Base-by-base conservation (phyloP, 2,113 vertebrate genomes). In the Platysteira castanea region DNA sequence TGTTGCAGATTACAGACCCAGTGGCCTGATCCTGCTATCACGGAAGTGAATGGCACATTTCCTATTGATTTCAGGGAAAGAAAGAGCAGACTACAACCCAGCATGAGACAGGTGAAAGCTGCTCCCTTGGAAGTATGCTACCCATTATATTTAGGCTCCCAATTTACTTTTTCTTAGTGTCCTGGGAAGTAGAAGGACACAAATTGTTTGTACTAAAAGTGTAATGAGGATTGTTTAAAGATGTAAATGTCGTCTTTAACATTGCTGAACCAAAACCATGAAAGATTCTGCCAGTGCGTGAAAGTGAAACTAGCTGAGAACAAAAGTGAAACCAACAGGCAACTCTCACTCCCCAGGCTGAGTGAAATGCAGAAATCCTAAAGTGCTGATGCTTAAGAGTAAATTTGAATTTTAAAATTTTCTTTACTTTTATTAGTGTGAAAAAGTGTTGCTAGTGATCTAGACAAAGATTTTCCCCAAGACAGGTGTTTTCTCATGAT, bases 301-400 rank as follows among this genome's bases (percentile, higher is more conserved):
- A 93, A 96, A 96, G 90, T 93, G 90, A 96, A 96, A 96, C 61
- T 95, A 86, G 33, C 74, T 94, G 80, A 91, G 91, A 96, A 24
- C 94, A 97, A 95, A 97, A 96, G 89, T 95, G 94, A 96, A 96
- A 96, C 87, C 78, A 97, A 87, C 52, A 93, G 84, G 75, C 26
- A 2, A 65, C 75, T 92, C 91, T 93, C 52, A 82, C 84, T 84
- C 83, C 76, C 33, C 69, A 86, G 47, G 35, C 90, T 84, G 57
- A 80, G 33, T 78, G 71, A 93, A 90, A 94, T 76, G 50, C 86
- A 87, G 70, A 60, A 95, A 93, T 70, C 54, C 76, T 85, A 31
- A 91, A 81, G 71, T 87, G 68, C 28, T 88, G 73, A 76, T 90
- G 46, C 26, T 89, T 52, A 80, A 82, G 41, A 65, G 33, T 80